Percentiles rank a stretch among this genome's conserved stretches.
Conservation (phyloP, 2,113 vertebrate genomes). For the Mellivora capensis region DNA sequence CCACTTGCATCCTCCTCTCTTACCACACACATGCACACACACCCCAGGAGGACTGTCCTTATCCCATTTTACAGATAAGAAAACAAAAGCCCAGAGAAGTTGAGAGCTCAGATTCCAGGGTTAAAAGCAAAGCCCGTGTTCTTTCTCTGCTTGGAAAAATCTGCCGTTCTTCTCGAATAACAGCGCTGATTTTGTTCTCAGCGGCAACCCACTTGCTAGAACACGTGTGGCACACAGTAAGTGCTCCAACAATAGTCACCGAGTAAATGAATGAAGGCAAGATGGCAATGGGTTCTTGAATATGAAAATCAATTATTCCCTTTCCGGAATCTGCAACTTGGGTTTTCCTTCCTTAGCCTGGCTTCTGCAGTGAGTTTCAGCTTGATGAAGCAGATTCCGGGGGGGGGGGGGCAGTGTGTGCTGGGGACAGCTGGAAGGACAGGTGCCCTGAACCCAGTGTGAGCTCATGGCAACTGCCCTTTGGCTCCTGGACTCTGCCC, state of each 20-base stretch:
- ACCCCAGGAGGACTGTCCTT: not conserved
- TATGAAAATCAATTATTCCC: not conserved
- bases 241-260: rapidly evolving
- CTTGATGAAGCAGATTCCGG: not conserved
- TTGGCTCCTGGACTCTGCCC: not conserved
- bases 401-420: not conserved
- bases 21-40: not conserved
- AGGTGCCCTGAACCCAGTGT: not conserved
- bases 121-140: not conserved
- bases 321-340: rapidly evolving
- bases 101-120: not conserved
- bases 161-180: rapidly evolving
- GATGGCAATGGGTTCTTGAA: rapidly evolving
- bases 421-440: not conserved
- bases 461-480: not conserved
- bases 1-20: not conserved
- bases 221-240: rapidly evolving
- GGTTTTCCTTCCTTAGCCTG: not conserved
- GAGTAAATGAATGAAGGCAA: not conserved
- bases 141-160: not conserved
- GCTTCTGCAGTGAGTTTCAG: not conserved
- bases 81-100: not conserved
- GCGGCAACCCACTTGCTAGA: rapidly evolving
- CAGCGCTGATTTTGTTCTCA: rapidly evolving
- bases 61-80: not conserved